Base-by-base conservation (phyloP, 1,140 invertebrate genomes). In the Pogonomyrmex barbatus region DNA sequence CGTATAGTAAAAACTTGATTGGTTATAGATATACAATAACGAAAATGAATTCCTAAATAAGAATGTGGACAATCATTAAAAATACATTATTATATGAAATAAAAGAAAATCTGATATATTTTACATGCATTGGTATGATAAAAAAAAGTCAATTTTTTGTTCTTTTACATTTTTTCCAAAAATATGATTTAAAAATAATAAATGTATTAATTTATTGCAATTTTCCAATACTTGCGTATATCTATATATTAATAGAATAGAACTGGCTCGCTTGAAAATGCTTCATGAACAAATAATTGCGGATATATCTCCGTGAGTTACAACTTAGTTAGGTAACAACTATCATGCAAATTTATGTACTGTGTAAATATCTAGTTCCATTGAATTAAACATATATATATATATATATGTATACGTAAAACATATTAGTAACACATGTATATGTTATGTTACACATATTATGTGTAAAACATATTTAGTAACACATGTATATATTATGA, bases 271-370 rank as follows among this genome's bases (percentile, higher is more conserved):
- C 36, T 67, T 79, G 17, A 63, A 65, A 78, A 78, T 36, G 42
- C 17, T 77, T 36, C 58, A 63, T 50, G n/a, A 67, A 52, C 45
- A 65, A 39, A 67, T 79, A 79, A 79, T 79, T 79, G 45, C 6
- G 60, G 33, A 10, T 65, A 67, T 52, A 67, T 79, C 10, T 75
- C 6, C 3, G 8, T 45, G 17, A 79, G 60, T 79, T 78, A 58
- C n/a, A 52, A 79, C 17, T 67, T 50, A 52, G 60, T 78, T 52
- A 79, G n/a, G 1, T 50, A 76, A 45, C 39, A 79, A 42, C 33
- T 67, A 78, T 36, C n/a, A 6, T 67, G 17, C 45, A 79, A 47
- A 78, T 78, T 79, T 56, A 45, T 33, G 39, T 79, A n/a, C 5
- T 54, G 6, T 2, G 45, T 36, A 67, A 67, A 65, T 65, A 67